phyloP scores from a whole-genome alignment of 2,113 vertebrate species.

The Oxygymnocypris stewartii region DNA sequence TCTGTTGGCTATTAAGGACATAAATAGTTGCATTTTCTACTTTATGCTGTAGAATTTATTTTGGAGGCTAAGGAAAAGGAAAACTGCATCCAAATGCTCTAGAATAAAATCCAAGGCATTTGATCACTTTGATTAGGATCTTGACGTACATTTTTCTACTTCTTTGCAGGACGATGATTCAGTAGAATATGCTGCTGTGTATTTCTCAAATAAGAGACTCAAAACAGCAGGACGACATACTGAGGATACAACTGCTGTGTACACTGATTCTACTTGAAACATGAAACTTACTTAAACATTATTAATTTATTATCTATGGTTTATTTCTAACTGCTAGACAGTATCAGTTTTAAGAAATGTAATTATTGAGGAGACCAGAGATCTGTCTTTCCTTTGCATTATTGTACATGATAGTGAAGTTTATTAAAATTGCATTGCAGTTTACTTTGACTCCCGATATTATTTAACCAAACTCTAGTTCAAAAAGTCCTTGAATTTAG shows the following conservation, averaged over 20 bases:
- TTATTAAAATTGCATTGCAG: no score
- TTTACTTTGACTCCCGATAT: no score
- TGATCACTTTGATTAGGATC: neutral
- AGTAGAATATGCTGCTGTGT: constrained; percentile 22
- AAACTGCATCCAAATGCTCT: neutral
- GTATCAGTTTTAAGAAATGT: neutral
- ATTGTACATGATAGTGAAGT: no score
- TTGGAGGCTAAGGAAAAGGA: neutral
- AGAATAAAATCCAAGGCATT: neutral
- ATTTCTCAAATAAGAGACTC: neutral
- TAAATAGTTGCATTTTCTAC: neutral
- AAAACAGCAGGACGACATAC: neutral
- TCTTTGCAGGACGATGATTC: constrained; percentile 22
- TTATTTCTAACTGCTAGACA: neutral
- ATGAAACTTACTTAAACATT: neutral
- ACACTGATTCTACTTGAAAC: neutral
- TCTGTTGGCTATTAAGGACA: neutral
- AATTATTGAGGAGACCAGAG: neutral
- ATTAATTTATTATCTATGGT: neutral
- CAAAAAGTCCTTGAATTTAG: no score
- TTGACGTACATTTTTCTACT: neutral
- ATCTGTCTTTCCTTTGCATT: no score
- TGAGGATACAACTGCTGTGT: neutral
- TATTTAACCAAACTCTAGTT: no score
- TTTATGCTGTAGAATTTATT: neutral